phyloP scores from a whole-genome alignment of 2,113 vertebrate species.

The Phasianus colchicus region DNA sequence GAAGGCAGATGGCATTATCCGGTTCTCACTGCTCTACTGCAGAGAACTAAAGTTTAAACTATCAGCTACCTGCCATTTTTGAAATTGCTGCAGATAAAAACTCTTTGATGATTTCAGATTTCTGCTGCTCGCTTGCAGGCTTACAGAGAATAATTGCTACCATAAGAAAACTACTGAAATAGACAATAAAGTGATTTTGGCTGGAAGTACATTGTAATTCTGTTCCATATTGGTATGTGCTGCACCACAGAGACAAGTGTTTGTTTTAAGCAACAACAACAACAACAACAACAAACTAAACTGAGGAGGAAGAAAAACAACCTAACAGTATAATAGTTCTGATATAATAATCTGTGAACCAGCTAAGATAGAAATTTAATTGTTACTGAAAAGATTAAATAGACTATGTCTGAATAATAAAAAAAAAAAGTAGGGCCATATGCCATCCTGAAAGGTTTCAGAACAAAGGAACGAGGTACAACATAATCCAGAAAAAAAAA shows the following conservation, averaged over 20 bases:
- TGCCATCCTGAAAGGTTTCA: background rate
- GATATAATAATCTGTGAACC: conserved; percentile 71
- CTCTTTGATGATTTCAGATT: conserved; percentile 85
- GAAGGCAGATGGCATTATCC: conserved; percentile 79
- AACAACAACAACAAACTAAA: conserved; percentile 1
- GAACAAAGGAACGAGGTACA: conserved; percentile 20
- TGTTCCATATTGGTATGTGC: conserved; percentile 80
- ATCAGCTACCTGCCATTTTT: conserved; percentile 85
- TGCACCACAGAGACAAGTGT: conserved; percentile 75
- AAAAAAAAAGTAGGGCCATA: background rate
- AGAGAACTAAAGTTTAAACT: conserved; percentile 80
- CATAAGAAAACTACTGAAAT: conserved; percentile 83
- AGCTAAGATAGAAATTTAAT: conserved; percentile 68
- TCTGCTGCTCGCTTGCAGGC: conserved; percentile 80
- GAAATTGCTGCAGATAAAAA: conserved; percentile 83
- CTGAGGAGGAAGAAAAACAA: conserved; percentile 57
- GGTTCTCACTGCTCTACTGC: conserved; percentile 77
- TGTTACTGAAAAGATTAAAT: conserved; percentile 75
- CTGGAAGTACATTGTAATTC: conserved; percentile 83
- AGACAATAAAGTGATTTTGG: conserved; percentile 84
- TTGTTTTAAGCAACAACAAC: conserved; percentile 78
- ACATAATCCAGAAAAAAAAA: conserved; percentile 19
- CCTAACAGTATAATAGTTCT: conserved; percentile 69
- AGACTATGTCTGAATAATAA: conserved; percentile 52
- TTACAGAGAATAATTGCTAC: conserved; percentile 83